These are phyloP conservation scores for human DNA, from an alignment of 2,113 vertebrate species.

Conservation along the genomic window GRCh38 chr16:73132501-73133000, in stretches of 20 bases:
- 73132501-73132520: slow-evolving; percentile 15
- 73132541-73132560: not conserved
- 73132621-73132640: not conserved
- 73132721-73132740: slow-evolving; percentile 71
- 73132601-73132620: not conserved
- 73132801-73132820: slow-evolving; percentile 83
- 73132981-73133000: not conserved
- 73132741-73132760: slow-evolving; percentile 81
- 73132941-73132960: not conserved
- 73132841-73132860: slow-evolving; percentile 70
- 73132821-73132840: slow-evolving; percentile 80
- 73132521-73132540: slow-evolving; percentile 3
- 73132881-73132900: not conserved
- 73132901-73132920: not conserved
- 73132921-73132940: not conserved
- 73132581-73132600: not conserved
- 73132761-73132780: slow-evolving; percentile 78
- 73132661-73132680: slow-evolving; percentile 1
- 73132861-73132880: slow-evolving; percentile 33
- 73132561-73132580: not conserved
- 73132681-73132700: slow-evolving; percentile 71
- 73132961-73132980: not conserved
- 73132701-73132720: slow-evolving; percentile 67
- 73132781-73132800: slow-evolving; percentile 83
- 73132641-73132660: slow-evolving; percentile 20